These are phyloP conservation scores for Microhierax caerulescens DNA, from an alignment of 2,797 vertebrate species.

Conservation along the genomic window DNA sequence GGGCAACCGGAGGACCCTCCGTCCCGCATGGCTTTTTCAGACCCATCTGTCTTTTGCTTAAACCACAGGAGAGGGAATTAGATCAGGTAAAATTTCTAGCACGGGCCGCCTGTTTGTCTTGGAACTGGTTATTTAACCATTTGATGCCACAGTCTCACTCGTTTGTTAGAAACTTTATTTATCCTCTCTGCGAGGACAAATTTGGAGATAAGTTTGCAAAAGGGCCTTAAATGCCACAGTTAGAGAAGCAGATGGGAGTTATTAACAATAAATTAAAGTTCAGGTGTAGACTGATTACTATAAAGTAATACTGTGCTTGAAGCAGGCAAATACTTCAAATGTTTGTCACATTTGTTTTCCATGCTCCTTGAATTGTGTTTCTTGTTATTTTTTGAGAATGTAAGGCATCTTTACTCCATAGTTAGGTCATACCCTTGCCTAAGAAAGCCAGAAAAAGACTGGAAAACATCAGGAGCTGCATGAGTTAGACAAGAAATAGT, in stretches of 20 bases:
- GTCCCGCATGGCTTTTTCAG: background rate
- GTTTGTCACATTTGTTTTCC: background rate
- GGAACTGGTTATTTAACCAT: background rate
- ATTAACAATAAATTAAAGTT: background rate
- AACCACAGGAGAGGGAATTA: background rate
- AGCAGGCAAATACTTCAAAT: background rate
- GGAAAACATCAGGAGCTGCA: background rate
- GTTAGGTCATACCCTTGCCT: background rate
- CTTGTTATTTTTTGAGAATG: background rate
- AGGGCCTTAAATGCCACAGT: background rate
- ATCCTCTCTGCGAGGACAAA: background rate
- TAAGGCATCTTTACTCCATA: background rate
- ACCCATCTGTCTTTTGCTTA: background rate
- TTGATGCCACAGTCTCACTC: background rate
- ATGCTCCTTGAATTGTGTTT: background rate
- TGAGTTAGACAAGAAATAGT: background rate
- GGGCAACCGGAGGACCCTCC: background rate
- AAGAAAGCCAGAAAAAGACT: background rate
- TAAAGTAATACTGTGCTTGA: background rate
- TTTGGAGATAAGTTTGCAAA: background rate
- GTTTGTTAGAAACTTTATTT: background rate
- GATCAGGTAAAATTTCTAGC: accelerated
- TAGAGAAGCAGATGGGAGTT: background rate
- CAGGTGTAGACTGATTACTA: background rate
- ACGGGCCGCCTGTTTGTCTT: background rate